phyloP scores from a whole-genome alignment of 2,888 invertebrate species.

The Spisula solida region DNA sequence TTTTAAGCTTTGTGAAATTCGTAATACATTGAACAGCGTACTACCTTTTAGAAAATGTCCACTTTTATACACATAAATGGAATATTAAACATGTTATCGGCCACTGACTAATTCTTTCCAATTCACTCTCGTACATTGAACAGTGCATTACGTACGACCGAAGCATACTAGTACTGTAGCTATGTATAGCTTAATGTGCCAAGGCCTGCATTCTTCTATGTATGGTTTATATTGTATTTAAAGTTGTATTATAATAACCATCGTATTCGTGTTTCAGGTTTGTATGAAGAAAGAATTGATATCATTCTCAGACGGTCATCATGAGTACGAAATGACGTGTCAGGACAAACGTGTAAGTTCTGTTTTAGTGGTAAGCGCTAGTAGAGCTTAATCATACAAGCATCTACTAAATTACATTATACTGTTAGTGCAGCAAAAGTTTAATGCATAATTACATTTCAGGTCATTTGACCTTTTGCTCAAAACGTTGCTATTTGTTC shows the following conservation, averaged over 20 bases:
- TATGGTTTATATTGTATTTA: too few species aligned
- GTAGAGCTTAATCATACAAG: neutral
- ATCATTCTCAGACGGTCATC: slow-evolving; percentile 58
- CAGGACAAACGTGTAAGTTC: slow-evolving; percentile 45
- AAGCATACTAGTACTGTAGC: neutral
- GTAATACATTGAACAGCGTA: too few species aligned
- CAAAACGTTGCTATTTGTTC: too few species aligned
- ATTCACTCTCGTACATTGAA: neutral
- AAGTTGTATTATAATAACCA: too few species aligned
- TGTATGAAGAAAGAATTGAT: slow-evolving; percentile 63
- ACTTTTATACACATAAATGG: too few species aligned
- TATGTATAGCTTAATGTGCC: neutral
- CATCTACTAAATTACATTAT: neutral
- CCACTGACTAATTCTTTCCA: too few species aligned
- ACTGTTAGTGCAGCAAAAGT: too few species aligned
- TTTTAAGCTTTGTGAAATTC: too few species aligned
- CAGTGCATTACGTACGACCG: neutral
- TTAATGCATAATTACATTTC: too few species aligned
- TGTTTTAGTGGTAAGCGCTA: neutral
- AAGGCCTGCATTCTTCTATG: neutral
- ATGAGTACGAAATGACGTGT: slow-evolving; percentile 63
- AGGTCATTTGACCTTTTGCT: too few species aligned
- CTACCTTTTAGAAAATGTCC: too few species aligned
- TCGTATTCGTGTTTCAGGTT: slow-evolving; percentile 20
- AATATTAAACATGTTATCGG: too few species aligned